phyloP scores from a whole-genome alignment of 2,888 invertebrate species.

The Rhamphomyia laevipes region DNA sequence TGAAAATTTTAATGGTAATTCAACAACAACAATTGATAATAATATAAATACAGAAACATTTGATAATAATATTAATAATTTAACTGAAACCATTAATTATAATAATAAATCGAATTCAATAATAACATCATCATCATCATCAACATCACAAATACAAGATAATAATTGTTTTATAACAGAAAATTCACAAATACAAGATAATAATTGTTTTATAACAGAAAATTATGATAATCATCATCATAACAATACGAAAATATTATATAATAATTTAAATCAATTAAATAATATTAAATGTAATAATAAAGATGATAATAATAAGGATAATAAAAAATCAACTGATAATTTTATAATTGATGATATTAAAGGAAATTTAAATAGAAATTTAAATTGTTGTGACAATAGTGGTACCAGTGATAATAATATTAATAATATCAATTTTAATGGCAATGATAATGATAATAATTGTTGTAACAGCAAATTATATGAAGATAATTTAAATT shows the following conservation, averaged over 20 bases:
- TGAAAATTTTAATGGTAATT: not conserved
- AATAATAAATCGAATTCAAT: not conserved
- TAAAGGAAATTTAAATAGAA: not conserved
- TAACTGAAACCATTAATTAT: not conserved
- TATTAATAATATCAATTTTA: not conserved
- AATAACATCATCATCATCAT: not conserved
- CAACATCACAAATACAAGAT: not conserved
- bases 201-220: not conserved
- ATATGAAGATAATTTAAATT: not conserved
- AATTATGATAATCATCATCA: not conserved
- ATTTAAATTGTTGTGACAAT: no score
- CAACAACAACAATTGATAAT: not conserved
- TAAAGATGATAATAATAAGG: not conserved
- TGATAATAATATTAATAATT: no score
- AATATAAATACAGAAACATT: not conserved
- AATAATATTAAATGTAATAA: not conserved
- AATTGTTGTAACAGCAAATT: not conserved
- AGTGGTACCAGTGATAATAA: not conserved
- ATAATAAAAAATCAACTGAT: not conserved
- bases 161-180: not conserved
- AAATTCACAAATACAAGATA: not conserved
- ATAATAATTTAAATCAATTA: not conserved
- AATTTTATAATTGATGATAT: not conserved
- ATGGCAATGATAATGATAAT: not conserved
- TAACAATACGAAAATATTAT: not conserved